Evolutionary conservation across 1,140 invertebrate species (phyloP).

Genomic region (Harlomillsia oculata): DNA sequence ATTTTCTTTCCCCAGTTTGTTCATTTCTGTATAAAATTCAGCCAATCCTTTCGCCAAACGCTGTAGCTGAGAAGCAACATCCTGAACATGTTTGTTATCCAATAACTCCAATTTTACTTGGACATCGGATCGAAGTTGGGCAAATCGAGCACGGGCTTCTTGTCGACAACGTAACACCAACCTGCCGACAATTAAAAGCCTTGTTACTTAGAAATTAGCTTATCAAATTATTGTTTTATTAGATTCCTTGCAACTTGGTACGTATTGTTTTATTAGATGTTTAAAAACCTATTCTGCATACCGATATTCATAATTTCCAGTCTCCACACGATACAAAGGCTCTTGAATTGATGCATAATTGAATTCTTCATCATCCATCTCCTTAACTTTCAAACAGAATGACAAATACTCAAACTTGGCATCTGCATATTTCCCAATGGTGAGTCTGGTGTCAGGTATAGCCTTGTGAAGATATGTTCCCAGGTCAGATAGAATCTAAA

Average conservation of each 20-base stretch:
- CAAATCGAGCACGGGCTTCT: slow-evolving; percentile 81
- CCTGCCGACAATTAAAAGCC: slow-evolving; percentile 43
- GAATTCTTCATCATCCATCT: slow-evolving; percentile 98
- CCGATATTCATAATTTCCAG: slow-evolving; percentile 98
- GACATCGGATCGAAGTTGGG: slow-evolving; percentile 84
- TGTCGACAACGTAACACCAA: slow-evolving; percentile 88
- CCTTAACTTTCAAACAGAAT: slow-evolving; percentile 94
- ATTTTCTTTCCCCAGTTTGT: slow-evolving; percentile 38
- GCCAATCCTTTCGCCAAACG: slow-evolving; percentile 68
- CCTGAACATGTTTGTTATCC: slow-evolving; percentile 95
- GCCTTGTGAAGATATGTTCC: slow-evolving; percentile 95
- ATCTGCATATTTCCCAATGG: slow-evolving; percentile 94
- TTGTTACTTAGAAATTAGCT: background rate
- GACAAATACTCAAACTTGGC: slow-evolving; percentile 97
- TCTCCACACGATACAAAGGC: slow-evolving; percentile 92
- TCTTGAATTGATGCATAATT: slow-evolving; percentile 89
- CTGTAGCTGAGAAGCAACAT: slow-evolving; percentile 74
- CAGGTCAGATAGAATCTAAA: slow-evolving; percentile 78
- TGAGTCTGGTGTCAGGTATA: slow-evolving; percentile 93
- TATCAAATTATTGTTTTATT: background rate
- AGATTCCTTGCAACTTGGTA: background rate
- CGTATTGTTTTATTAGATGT: slow-evolving; percentile 5
- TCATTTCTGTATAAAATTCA: slow-evolving; percentile 57
- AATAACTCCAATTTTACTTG: slow-evolving; percentile 92
- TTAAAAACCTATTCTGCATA: slow-evolving; percentile 40